These are phyloP conservation scores for Vannuccia rotundouncinata DNA, from an alignment of 2,888 invertebrate species.

Conservation along the genomic window DNA sequence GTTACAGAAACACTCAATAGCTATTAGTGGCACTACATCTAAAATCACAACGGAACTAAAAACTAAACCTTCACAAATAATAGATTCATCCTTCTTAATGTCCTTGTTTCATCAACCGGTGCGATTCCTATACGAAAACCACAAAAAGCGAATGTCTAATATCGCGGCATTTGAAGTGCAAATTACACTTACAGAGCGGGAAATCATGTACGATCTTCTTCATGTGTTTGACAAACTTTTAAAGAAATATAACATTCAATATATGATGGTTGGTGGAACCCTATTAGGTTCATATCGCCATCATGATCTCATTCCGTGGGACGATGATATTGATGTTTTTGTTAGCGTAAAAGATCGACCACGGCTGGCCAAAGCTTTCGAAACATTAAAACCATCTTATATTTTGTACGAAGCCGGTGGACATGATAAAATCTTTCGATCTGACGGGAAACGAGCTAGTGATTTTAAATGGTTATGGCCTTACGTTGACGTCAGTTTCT, in stretches of 20 bases:
- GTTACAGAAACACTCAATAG: background rate
- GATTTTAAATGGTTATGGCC: constrained; percentile 42
- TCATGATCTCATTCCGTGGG: constrained; percentile 43
- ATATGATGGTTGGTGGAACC: constrained; percentile 42
- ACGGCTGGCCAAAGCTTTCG: constrained; percentile 14
- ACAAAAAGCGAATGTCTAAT: constrained; percentile 27
- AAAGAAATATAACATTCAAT: constrained; percentile 37
- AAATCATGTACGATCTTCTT: constrained; percentile 12
- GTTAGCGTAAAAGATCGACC: constrained; percentile 31
- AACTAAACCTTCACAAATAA: background rate
- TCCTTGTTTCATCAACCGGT: constrained; percentile 6
- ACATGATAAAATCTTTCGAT: constrained; percentile 41
- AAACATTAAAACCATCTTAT: constrained; percentile 22
- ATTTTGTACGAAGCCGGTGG: constrained; percentile 37
- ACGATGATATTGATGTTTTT: constrained; percentile 42
- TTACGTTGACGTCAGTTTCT: constrained; percentile 43
- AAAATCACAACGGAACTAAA: background rate
- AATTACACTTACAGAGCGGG: constrained; percentile 18
- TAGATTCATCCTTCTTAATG: background rate
- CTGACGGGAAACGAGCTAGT: constrained; percentile 35
- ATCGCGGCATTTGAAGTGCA: constrained; percentile 32
- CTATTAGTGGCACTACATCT: background rate
- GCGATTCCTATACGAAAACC: constrained; percentile 6
- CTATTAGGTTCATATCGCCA: constrained; percentile 42
- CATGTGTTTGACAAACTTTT: constrained; percentile 27